Evolutionary conservation across 2,113 vertebrate genomes (phyloP).

Genomic region (Dipodomys stephensi): DNA sequence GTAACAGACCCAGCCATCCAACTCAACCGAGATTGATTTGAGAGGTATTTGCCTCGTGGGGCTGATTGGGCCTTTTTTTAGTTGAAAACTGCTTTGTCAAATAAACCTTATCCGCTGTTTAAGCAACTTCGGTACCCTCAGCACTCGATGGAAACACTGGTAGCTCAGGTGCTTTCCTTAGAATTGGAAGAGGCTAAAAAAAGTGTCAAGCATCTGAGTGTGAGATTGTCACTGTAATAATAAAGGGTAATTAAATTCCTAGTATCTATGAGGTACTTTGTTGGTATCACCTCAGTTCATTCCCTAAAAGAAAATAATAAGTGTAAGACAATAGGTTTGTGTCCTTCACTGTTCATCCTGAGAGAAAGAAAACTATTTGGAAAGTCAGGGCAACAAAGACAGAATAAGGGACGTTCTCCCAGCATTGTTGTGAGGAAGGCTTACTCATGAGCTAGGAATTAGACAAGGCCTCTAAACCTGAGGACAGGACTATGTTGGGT

Average conservation of each 20-base stretch:
- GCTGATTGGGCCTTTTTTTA: slow-evolving; percentile 57
- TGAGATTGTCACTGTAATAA: not conserved
- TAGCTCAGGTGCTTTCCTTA: not conserved
- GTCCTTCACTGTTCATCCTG: not conserved
- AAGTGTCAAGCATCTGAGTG: not conserved
- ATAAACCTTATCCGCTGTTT: slow-evolving; percentile 53
- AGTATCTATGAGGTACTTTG: not conserved
- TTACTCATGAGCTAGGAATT: not conserved
- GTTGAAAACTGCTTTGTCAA: slow-evolving; percentile 69
- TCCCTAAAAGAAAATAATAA: not conserved
- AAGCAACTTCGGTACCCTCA: slow-evolving; percentile 52
- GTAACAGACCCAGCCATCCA: slow-evolving; percentile 49
- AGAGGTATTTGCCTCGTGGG: slow-evolving; percentile 19
- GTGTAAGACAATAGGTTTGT: not conserved
- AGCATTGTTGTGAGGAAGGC: accelerated
- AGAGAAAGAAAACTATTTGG: not conserved
- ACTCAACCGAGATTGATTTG: slow-evolving; percentile 44
- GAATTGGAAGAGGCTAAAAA: not conserved
- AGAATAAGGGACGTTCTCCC: not conserved
- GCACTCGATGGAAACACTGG: not conserved
- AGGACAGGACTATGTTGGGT: not conserved
- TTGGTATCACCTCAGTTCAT: not conserved
- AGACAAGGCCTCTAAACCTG: not conserved
- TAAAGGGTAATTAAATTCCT: not conserved
- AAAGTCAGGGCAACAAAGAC: not conserved